These are phyloP conservation scores for Epinephelus coioides DNA, from an alignment of 2,797 vertebrate genomes.

Conservation along the genomic window DNA sequence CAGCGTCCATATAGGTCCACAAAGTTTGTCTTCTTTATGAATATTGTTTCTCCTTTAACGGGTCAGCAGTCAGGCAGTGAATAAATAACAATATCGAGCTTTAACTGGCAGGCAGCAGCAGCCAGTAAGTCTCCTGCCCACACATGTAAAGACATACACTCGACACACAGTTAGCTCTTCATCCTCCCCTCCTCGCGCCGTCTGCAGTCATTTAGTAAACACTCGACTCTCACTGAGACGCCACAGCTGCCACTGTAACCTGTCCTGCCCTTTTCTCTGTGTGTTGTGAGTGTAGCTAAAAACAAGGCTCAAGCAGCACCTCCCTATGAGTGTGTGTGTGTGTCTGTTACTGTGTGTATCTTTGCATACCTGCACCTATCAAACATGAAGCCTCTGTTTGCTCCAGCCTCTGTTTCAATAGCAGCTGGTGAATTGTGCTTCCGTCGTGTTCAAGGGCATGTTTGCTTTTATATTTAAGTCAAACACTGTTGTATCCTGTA, in stretches of 20 bases:
- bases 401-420: constrained; percentile 32
- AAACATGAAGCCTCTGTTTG: constrained; percentile 49
- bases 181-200: constrained; percentile 11
- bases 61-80: constrained; percentile 1
- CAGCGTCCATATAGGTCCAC: neutral
- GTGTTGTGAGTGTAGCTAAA: neutral
- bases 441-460: constrained; percentile 37
- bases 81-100: constrained; percentile 3
- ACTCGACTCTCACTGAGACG: constrained; percentile 25
- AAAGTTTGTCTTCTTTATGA: neutral
- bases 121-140: too few relatives aligned
- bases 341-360: constrained; percentile 10
- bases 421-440: constrained; percentile 50
- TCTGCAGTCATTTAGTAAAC: constrained; percentile 46
- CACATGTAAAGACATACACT: neutral
- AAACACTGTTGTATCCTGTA: constrained; percentile 48
- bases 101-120: neutral
- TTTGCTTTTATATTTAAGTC: constrained; percentile 62
- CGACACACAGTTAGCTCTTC: constrained; percentile 12
- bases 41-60: neutral
- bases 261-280: constrained; percentile 5
- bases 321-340: too few relatives aligned
- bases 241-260: constrained; percentile 56
- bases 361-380: constrained; percentile 45
- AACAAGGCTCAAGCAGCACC: neutral